Conservation (phyloP, 1,140 invertebrate genomes). For the Cotesia chilonis region DNA sequence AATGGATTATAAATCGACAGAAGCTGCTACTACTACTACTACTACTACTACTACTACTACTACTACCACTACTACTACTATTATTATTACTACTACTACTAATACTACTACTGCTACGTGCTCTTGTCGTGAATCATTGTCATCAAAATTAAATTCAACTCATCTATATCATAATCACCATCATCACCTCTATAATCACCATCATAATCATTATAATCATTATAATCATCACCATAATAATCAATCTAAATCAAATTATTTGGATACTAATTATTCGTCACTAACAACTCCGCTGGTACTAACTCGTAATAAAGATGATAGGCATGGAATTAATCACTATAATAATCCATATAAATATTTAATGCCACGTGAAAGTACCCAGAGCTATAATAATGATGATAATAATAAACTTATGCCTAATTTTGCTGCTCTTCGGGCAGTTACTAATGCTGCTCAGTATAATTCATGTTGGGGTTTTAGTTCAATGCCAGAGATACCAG, state of each 20-base stretch:
- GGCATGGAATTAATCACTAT: slow-evolving; percentile 32
- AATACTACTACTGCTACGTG: neutral
- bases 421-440: slow-evolving; percentile 41
- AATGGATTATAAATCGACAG: neutral
- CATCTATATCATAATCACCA: neutral
- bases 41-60: too few relatives aligned
- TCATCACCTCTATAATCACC: too few relatives aligned
- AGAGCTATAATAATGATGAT: slow-evolving; percentile 32
- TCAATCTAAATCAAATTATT: slow-evolving; percentile 24
- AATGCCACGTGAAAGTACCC: slow-evolving; percentile 45
- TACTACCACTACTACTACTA: too few relatives aligned
- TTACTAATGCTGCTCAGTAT: slow-evolving; percentile 50
- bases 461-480: slow-evolving; percentile 63
- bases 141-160: neutral
- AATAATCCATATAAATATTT: slow-evolving; percentile 35
- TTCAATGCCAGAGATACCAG: slow-evolving; percentile 59
- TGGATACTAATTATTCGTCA: slow-evolving; percentile 15
- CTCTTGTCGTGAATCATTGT: slow-evolving; percentile 15
- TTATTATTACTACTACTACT: too few relatives aligned
- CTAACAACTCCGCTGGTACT: slow-evolving; percentile 38
- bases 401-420: slow-evolving; percentile 37
- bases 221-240: too few relatives aligned
- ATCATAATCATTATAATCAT: too few relatives aligned
- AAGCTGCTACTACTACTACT: too few relatives aligned
- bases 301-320: slow-evolving; percentile 44